phyloP scores from a whole-genome alignment of 92 coral and sea anemone genomes.

The Parazoanthus swiftii region DNA sequence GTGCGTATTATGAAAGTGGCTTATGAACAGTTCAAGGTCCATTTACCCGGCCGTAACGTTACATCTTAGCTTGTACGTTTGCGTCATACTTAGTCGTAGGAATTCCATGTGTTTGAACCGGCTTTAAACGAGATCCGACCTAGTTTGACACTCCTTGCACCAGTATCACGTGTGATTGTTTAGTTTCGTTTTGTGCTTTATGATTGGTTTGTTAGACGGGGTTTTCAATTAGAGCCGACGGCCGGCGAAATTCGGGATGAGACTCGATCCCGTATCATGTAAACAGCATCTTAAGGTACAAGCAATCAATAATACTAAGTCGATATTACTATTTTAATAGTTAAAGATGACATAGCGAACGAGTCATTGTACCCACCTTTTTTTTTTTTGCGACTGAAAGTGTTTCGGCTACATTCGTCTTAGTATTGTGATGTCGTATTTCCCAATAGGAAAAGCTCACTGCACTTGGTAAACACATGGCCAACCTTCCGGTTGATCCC shows the following conservation, averaged over 20 bases:
- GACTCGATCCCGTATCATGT: too few species aligned
- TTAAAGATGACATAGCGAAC: neutral
- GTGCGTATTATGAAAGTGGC: too few species aligned
- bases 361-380: too few species aligned
- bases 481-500: constrained; percentile 91
- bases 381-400: neutral
- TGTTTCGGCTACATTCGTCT: neutral
- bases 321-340: neutral
- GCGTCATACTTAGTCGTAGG: neutral
- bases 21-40: neutral
- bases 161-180: neutral
- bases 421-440: constrained; percentile 1
- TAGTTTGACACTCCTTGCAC: neutral
- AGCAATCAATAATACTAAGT: neutral
- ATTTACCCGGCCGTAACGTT: neutral
- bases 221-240: too few species aligned
- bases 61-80: too few species aligned
- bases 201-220: neutral
- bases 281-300: too few species aligned
- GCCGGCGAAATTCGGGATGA: too few species aligned
- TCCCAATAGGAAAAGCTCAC: constrained; percentile 73
- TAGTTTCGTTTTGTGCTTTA: too few species aligned
- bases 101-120: neutral
- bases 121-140: neutral
- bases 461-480: constrained; percentile 81